phyloP scores from a whole-genome alignment of 2,113 vertebrate genomes.

The Arothron firmamentum region DNA sequence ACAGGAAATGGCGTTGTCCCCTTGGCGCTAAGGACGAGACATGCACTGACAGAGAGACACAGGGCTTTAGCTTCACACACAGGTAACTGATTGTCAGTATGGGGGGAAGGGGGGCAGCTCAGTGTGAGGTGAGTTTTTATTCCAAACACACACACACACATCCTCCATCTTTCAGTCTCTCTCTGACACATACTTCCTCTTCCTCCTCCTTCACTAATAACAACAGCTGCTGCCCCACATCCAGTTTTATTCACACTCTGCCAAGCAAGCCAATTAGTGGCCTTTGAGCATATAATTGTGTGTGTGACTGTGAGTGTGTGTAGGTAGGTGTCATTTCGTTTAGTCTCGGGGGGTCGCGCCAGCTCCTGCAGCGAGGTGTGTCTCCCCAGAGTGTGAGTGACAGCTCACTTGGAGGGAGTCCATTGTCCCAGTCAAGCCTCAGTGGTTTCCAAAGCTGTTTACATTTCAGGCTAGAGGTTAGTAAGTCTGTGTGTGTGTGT shows the following conservation, averaged over 20 bases:
- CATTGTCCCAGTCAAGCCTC: slow-evolving; percentile 60
- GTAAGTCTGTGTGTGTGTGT: slow-evolving; percentile 13
- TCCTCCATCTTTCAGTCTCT: slow-evolving; percentile 1
- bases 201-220: slow-evolving; percentile 41
- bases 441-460: slow-evolving; percentile 59
- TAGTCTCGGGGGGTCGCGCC: slow-evolving; percentile 62
- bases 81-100: slow-evolving; percentile 70
- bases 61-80: slow-evolving; percentile 39
- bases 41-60: slow-evolving; percentile 35
- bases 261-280: slow-evolving; percentile 67
- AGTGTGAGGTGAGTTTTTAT: slow-evolving; percentile 50
- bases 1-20: slow-evolving; percentile 52
- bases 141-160: slow-evolving; percentile 18
- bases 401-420: slow-evolving; percentile 45
- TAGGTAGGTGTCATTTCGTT: slow-evolving; percentile 62
- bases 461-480: slow-evolving; percentile 50
- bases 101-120: slow-evolving; percentile 34
- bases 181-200: slow-evolving; percentile 12
- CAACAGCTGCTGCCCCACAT: slow-evolving; percentile 58
- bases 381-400: slow-evolving; percentile 63
- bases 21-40: slow-evolving; percentile 22
- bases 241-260: slow-evolving; percentile 58
- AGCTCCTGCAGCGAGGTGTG: slow-evolving; percentile 70
- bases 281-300: slow-evolving; percentile 47
- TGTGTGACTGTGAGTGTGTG: slow-evolving; percentile 6